These are phyloP conservation scores for Pyrgilauda ruficollis DNA, from an alignment of 2,113 vertebrate species.

Conservation along the genomic window DNA sequence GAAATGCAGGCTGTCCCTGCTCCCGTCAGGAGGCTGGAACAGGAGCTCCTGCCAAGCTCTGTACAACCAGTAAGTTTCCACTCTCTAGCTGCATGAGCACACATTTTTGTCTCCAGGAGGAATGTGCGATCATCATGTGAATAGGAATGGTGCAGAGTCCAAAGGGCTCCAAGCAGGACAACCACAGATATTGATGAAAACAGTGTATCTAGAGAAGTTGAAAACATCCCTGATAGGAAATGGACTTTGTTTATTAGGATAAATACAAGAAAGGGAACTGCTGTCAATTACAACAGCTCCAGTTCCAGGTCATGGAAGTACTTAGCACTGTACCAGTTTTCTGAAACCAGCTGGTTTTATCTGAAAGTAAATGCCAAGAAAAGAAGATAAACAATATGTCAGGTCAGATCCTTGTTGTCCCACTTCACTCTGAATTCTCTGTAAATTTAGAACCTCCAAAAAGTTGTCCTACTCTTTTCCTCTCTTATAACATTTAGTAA, in stretches of 20 bases:
- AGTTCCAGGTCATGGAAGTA: background rate
- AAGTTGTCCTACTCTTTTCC: background rate
- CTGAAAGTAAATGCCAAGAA: background rate
- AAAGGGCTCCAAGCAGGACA: conserved; percentile 5
- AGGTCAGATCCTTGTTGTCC: background rate
- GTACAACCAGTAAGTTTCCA: conserved; percentile 26
- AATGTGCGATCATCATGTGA: background rate
- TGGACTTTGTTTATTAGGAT: background rate
- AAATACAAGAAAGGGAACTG: background rate
- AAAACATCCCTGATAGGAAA: background rate
- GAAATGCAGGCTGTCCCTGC: background rate
- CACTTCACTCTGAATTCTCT: background rate
- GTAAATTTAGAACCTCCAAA: background rate
- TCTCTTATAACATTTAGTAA: background rate
- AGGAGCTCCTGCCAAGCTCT: background rate
- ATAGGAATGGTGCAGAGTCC: background rate
- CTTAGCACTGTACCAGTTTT: background rate
- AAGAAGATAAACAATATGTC: background rate
- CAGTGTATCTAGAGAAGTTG: background rate
- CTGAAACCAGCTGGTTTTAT: background rate
- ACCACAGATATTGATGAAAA: background rate
- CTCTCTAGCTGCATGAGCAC: background rate
- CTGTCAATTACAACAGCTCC: background rate
- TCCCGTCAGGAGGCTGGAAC: background rate
- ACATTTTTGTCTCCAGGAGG: background rate